Evolutionary conservation across 2,888 invertebrate species (phyloP).

Genomic region (Nomada goodeniana): DNA sequence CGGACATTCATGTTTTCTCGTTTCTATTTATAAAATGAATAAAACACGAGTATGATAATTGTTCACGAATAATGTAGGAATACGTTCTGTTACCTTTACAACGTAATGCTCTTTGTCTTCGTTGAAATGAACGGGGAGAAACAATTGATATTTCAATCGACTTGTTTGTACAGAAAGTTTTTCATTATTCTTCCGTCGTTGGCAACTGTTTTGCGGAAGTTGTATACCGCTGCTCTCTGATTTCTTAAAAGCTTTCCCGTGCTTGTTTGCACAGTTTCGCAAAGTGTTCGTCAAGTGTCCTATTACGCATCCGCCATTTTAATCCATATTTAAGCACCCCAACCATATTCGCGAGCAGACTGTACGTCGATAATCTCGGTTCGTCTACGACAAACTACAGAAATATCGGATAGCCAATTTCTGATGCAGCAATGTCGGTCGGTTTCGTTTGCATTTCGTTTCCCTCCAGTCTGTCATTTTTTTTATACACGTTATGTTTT

Average conservation of each 20-base stretch:
- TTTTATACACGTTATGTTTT: background rate
- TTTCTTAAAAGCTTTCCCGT: slow-evolving; percentile 17
- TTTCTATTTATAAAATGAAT: no score
- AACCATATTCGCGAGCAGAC: no score
- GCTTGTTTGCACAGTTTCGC: slow-evolving; percentile 5
- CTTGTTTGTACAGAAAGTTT: background rate
- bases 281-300: slow-evolving; percentile 11
- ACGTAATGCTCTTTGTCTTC: no score
- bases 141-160: no score
- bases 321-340: slow-evolving; percentile 11
- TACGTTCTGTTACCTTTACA: no score
- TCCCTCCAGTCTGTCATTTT: background rate
- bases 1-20: no score
- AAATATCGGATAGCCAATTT: background rate
- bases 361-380: slow-evolving; percentile 4
- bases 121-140: no score
- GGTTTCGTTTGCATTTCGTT: background rate
- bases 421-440: background rate
- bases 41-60: no score
- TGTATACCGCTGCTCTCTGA: slow-evolving; percentile 16
- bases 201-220: background rate
- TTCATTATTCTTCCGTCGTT: background rate
- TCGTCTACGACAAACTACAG: background rate
- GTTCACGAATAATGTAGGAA: no score
- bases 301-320: slow-evolving; percentile 23